Percentiles rank a stretch among this genome's conserved stretches.
Evolutionary conservation across 2,888 invertebrate genomes (phyloP).

Genomic region (Rotaria magnacalcarata): DNA sequence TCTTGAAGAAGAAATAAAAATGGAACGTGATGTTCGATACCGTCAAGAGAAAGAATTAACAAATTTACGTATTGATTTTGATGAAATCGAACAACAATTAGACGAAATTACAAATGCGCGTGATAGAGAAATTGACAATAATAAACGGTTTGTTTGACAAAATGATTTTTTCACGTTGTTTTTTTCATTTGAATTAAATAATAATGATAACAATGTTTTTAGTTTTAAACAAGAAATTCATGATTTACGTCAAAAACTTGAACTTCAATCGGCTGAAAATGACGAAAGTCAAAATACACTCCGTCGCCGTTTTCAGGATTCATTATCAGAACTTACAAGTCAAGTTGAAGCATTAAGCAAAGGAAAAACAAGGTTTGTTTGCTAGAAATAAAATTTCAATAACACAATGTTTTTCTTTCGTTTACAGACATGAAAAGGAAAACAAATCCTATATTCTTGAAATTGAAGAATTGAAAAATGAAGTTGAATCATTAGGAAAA

Average conservation of each 20-base stretch:
- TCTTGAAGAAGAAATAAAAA: constrained; percentile 45
- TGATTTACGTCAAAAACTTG: constrained; percentile 43
- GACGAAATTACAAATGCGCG: constrained; percentile 33
- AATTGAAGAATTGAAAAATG: constrained; percentile 45
- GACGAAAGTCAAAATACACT: constrained; percentile 38
- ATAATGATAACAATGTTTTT: background rate
- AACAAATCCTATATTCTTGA: constrained; percentile 38
- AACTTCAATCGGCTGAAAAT: constrained; percentile 35
- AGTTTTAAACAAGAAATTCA: constrained; percentile 43
- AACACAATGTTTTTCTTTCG: background rate
- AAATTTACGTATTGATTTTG: constrained; percentile 41
- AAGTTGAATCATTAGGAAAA: constrained; percentile 39
- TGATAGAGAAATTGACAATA: constrained; percentile 40
- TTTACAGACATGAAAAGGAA: constrained; percentile 42
- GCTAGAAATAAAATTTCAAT: background rate
- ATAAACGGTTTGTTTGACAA: background rate
- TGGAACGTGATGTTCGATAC: constrained; percentile 43
- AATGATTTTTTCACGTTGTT: background rate
- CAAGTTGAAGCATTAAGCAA: constrained; percentile 43
- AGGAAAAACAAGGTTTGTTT: constrained; percentile 9
- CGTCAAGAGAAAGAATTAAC: constrained; percentile 46
- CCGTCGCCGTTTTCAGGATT: constrained; percentile 42
- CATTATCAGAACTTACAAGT: constrained; percentile 41
- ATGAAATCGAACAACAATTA: constrained; percentile 44
- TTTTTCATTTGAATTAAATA: too few relatives aligned